Conservation (phyloP, 2,113 vertebrate genomes). For the human region GRCh38 chr15:28779001-28779500, state of each 20-base stretch:
- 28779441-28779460: not conserved
- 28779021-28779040: slow-evolving; percentile 30
- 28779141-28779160: slow-evolving; percentile 68
- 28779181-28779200: slow-evolving; percentile 55
- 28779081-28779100: slow-evolving; percentile 41
- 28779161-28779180: slow-evolving; percentile 61
- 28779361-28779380: not conserved
- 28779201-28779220: slow-evolving; percentile 53
- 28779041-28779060: not conserved
- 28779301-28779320: not conserved
- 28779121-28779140: slow-evolving; percentile 68
- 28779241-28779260: not conserved
- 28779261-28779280: not conserved
- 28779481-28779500: not conserved
- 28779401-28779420: not conserved
- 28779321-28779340: not conserved
- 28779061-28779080: not conserved
- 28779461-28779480: not conserved
- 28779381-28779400: not conserved
- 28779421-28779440: not conserved
- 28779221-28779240: slow-evolving; percentile 65
- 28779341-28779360: not conserved
- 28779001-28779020: not conserved
- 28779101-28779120: slow-evolving; percentile 57
- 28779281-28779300: not conserved